A percentile compares a stretch with the other conserved stretches of the same genome.
Conservation (phyloP, 2,113 vertebrate species). For the Engraulis encrasicolus region DNA sequence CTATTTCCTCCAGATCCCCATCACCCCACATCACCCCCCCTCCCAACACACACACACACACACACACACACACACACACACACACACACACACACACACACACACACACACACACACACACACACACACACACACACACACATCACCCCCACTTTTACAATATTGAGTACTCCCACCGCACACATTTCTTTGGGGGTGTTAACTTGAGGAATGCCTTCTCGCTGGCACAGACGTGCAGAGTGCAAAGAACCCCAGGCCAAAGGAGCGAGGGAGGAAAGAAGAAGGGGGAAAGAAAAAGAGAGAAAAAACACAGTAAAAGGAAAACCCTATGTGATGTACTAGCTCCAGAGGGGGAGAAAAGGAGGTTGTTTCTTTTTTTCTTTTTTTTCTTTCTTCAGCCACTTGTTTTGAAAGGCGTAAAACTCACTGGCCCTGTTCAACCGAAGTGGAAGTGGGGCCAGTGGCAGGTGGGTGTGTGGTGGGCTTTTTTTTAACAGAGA, state of each 20-base stretch:
- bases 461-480: constrained; percentile 15
- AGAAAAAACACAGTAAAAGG: too few species aligned
- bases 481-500: background rate
- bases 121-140: too few species aligned
- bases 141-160: constrained; percentile 37
- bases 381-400: constrained; percentile 33
- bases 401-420: constrained; percentile 32
- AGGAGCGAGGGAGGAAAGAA: constrained; percentile 12
- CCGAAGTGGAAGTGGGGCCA: constrained; percentile 17
- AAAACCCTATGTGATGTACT: constrained; percentile 9
- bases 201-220: constrained; percentile 53
- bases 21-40: too few species aligned
- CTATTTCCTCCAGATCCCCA: too few species aligned
- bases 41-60: too few species aligned
- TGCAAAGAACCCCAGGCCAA: constrained; percentile 32
- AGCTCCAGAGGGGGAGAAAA: constrained; percentile 19
- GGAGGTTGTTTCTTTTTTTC: background rate
- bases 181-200: constrained; percentile 51
- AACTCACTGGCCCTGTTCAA: constrained; percentile 31
- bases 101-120: too few species aligned
- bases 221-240: constrained; percentile 28
- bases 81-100: too few species aligned
- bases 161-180: constrained; percentile 48
- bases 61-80: too few species aligned
- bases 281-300: constrained; percentile 2